Evolutionary conservation across 2,888 invertebrate genomes (phyloP), one percentile per base, ranked within the genome.

Genomic region (Meta bourneti): DNA sequence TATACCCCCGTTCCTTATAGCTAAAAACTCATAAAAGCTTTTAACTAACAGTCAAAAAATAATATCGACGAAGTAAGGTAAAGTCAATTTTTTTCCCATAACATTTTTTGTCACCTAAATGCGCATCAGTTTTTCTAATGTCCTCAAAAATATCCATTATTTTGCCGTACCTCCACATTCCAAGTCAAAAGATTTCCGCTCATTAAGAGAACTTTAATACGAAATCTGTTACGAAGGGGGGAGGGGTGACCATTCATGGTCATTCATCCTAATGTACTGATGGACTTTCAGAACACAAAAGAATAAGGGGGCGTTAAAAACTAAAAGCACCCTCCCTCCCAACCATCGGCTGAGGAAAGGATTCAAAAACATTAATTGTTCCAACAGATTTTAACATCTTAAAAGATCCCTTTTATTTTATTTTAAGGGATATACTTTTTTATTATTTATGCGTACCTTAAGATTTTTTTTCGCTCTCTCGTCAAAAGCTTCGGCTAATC

Each of bases 401-500:
- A 82, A 81, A 82, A 20, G 74, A 61, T 13, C 11, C 48, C 51
- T n/a, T 49, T 82, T 34, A 34, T 61, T 75, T 54, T 75, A 11
- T 48, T 51, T 20, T 19, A 82, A 49, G 48, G 34, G 16, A 78
- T 51, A 78, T 78, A 78, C 11, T 51, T 71, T 51, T 13, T 71
- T 19, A 51, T 16, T 49, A 61, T 61, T 6, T 20, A 8, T 20
- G 9, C 9, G 19, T 54, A 4, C 34, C 34, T 34, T 34, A 34
- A 34, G 34, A 34, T 20, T 78, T 79, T 75, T 75, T 71, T 49
- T 75, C 74, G 16, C 75, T 69, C 34, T 81, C 61, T 70, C 48
- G 16, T 71, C 52, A 75, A 78, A 81, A 74, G 78, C 74, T 75
- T 75, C 54, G 77, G 90, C 81, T 91, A 91, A 91, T 91, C 91